phyloP scores from a whole-genome alignment of 2,113 vertebrate genomes.

The Corvus hawaiiensis region DNA sequence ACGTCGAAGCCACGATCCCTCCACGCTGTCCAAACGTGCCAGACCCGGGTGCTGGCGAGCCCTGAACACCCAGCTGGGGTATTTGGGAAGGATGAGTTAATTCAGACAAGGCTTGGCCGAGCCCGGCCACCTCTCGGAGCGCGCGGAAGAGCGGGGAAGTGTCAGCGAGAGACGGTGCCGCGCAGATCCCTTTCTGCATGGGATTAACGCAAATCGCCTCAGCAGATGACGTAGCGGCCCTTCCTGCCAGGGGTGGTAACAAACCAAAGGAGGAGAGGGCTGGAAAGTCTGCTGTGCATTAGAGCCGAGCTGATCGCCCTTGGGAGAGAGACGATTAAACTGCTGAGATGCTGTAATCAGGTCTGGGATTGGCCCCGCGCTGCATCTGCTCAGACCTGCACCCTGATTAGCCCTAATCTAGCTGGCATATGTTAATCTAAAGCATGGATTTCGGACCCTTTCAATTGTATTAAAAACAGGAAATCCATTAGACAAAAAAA shows the following conservation, averaged over 20 bases:
- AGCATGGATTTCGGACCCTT: constrained; percentile 62
- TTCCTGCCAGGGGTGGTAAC: not conserved
- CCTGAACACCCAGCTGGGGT: rapidly evolving
- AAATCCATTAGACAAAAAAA: constrained; percentile 42
- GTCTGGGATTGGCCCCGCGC: constrained; percentile 56
- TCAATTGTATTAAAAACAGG: constrained; percentile 63
- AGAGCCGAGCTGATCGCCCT: constrained; percentile 57
- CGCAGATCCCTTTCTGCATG: not conserved
- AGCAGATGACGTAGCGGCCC: constrained; percentile 40
- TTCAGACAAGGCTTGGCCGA: rapidly evolving
- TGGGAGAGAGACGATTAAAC: constrained; percentile 65
- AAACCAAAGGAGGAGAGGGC: not conserved
- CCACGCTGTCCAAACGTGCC: rapidly evolving
- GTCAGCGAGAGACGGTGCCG: not conserved
- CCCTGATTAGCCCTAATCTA: constrained; percentile 80
- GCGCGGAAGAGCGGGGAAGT: not conserved
- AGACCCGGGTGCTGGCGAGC: rapidly evolving
- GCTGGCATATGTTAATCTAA: constrained; percentile 57
- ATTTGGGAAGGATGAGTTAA: rapidly evolving
- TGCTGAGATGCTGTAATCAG: constrained; percentile 66
- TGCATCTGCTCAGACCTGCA: constrained; percentile 63
- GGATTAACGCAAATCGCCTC: constrained; percentile 67
- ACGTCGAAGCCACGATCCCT: rapidly evolving
- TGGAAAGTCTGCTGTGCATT: not conserved
- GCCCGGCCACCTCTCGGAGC: not conserved